These are phyloP conservation scores for Drosophila picticornis DNA, from an alignment of 2,888 invertebrate species.

Conservation along the genomic window DNA sequence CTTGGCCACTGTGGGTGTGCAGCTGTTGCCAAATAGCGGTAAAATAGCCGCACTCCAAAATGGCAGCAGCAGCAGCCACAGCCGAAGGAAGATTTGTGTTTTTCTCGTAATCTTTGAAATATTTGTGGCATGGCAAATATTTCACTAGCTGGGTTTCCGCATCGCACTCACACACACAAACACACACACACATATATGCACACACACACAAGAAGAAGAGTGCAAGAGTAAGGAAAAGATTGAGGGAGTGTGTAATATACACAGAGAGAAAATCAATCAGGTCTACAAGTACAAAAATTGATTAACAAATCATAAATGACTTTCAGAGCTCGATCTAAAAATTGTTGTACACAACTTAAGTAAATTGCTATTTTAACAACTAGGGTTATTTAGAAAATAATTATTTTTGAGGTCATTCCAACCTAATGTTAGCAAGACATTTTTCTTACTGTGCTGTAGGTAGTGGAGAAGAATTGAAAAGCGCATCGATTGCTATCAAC, in stretches of 20 bases:
- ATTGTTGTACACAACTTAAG: not conserved
- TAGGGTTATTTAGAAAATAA: not conserved
- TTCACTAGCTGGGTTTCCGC: constrained; percentile 71
- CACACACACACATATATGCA: constrained; percentile 10
- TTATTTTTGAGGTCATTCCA: not conserved
- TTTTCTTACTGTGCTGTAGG: constrained; percentile 1
- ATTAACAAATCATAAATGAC: not conserved
- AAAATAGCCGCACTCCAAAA: constrained; percentile 51
- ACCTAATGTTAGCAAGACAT: not conserved
- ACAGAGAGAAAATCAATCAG: not conserved
- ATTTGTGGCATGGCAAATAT: constrained; percentile 81
- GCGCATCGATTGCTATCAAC: constrained; percentile 57
- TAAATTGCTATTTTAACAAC: not conserved
- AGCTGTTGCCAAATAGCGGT: constrained; percentile 63
- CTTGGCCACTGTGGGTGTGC: constrained; percentile 55
- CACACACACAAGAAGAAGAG: constrained; percentile 5
- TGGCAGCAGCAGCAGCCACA: constrained; percentile 32
- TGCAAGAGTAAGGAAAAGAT: constrained; percentile 2
- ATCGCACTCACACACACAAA: constrained; percentile 29
- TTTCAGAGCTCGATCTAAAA: not conserved
- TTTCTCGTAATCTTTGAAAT: constrained; percentile 79
- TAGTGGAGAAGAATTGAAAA: constrained; percentile 27
- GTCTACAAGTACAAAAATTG: not conserved
- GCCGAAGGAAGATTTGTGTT: constrained; percentile 73
- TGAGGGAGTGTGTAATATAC: constrained; percentile 4